Evolutionary conservation across 2,113 vertebrate species (phyloP), one percentile per base, ranked within the genome.

Genomic region (Psophia crepitans): DNA sequence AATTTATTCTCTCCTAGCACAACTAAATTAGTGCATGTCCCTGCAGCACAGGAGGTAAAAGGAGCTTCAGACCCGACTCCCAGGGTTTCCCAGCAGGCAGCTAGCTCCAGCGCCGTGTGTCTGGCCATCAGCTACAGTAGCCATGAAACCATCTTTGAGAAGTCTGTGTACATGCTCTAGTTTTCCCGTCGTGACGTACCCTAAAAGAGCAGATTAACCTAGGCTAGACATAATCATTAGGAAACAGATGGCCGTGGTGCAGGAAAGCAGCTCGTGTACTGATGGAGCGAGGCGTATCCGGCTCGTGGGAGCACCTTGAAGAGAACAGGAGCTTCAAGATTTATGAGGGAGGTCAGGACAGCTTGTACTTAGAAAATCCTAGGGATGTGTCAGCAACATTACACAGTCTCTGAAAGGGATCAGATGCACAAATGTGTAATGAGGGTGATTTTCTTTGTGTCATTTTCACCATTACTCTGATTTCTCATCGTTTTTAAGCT

Each of bases 231-330:
- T 30, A 69, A 61, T 51, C 33, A 32, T 82, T 69, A 84, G 75
- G 75, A 94, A 93, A 94, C 91, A 97, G 93, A 94, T 95, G 94
- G 90, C 35, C 48, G 5, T 6, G 26, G 43, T 48, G 53, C 27
- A 14, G 65, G 65, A 80, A 66, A 80, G 74, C 44, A 93, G 76
- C 33, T 68, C 63, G 0, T 69, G 83, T 87, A 18, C 77, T 13
- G 66, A 28, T 2, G 56, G 74, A 94, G 44, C 3, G 5, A 65
- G 35, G 83, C 6, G 3, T 27, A 87, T 66, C 58, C 1, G 0
- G 63, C 85, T 89, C 3, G 0, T 43, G 48, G 12, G 17, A 91
- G 57, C 78, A 78, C 88, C 80, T 75, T 89, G 93, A 79, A 48
- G 27, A 66, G 91, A 93, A 84, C 88, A 82, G 70, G 66, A n/a